Evolutionary conservation across 2,888 invertebrate species (phyloP), one percentile per base, ranked within the genome.

Genomic region (Celastrina argiolus): DNA sequence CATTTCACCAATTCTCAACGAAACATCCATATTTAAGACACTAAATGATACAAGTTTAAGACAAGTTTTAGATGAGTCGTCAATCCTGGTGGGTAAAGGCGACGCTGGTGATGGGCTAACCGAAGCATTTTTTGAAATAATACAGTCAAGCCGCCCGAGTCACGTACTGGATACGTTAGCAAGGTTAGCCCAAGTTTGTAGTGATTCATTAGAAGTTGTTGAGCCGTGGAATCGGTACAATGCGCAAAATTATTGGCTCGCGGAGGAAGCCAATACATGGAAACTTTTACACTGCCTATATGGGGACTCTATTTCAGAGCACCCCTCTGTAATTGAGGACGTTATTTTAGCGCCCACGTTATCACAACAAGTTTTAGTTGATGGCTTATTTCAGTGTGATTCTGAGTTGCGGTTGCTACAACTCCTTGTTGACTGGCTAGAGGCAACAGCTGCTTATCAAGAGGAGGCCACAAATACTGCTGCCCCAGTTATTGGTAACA

Each of bases 341-440:
- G 72, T 86, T 79, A 69, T 93, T 77, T 78, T 81, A 66, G 81
- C 89, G 78, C 78, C 81, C 67, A 87, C 84, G 61, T 71, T 88
- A 31, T 89, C 88, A 2, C 90, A 89, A 71, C 83, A 87, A 74
- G 82, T 78, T 31, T 79, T 91, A 70, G 88, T 91, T 0, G 76
- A 76, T 65, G 83, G 83, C 63, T 80, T 89, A 69, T 89, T 88
- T 73, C 82, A 83, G 82, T 86, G 85, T 66, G 93, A 93, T 75
- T 83, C 92, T 0, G 93, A 92, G 68, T 75, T 94, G 36, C 85
- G 96, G 39, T 93, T 96, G 78, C 93, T 95, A 76, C 97, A 98
- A 82, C 81, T 98, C 63, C 94, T 98, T 51, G 95, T 98, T 28
- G 98, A 98, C 83, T 98, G 98, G 98, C 82, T 98, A 65, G 98